Evolutionary conservation across 2,113 vertebrate species (phyloP), one percentile per base, ranked within the genome.

Genomic region (Erythrolamprus reginae): DNA sequence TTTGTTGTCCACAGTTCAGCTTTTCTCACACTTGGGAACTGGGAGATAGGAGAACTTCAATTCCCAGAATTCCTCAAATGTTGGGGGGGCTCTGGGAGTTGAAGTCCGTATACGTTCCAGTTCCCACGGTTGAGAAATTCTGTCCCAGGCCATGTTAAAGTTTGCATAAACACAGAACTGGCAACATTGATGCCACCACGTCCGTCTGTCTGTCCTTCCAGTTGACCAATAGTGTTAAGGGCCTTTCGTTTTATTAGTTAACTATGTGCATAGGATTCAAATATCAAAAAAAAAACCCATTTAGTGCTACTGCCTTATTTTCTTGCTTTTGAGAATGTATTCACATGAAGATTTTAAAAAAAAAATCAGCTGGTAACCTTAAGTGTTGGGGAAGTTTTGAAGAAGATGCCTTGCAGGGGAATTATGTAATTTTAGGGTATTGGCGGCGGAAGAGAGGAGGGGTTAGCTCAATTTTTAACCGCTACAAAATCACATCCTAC

Each of bases 241-340:
- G 95, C 94, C 93, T 97, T 95, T 94, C 10, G 96, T 95, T 95
- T 96, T 95, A 93, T 96, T 96, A 95, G 92, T 97, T 96, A 95
- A 95, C 86, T 91, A 91, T 94, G 94, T 95, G 95, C 94, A 92
- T 94, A 95, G 96, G 95, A 95, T 93, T 97, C 95, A 93, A 93
- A 94, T 94, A 94, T 96, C 95, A 93, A 95, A 95, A 94, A 95
- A n/a, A n/a, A n/a, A n/a, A n/a, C n/a, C 96, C 95, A 90, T 95
- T 77, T 96, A 95, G 93, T 95, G 96, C 93, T 96, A 93, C 97
- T 96, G 96, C 97, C 97, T 97, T 97, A 96, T 94, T 97, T 97
- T 96, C 96, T 97, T 96, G 97, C 97, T 56, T 97, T 96, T 96
- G 96, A 97, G 97, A 98, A 97, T 96, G 97, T 97, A 97, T 94